These are phyloP conservation scores for Pipa parva DNA, from an alignment of 2,113 vertebrate genomes.

Conservation along the genomic window DNA sequence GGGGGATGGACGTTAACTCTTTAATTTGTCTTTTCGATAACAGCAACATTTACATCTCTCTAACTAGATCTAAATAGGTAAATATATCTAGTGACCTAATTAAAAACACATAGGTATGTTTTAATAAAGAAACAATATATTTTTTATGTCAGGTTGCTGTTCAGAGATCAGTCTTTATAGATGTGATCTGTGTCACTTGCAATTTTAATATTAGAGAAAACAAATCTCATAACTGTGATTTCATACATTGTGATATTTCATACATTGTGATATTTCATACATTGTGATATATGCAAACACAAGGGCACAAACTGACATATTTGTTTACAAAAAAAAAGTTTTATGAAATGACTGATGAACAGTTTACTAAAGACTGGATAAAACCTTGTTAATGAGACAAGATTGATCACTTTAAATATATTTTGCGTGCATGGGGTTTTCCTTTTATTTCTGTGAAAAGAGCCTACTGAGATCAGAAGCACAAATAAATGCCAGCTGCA, in stretches of 20 bases:
- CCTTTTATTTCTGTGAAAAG: neutral
- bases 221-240: too few species aligned
- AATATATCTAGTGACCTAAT: slow-evolving; percentile 25
- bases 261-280: too few species aligned
- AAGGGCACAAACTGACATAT: neutral
- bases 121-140: neutral
- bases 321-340: slow-evolving; percentile 6
- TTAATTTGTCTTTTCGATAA: slow-evolving; percentile 4
- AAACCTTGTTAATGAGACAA: slow-evolving; percentile 6
- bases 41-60: slow-evolving; percentile 15
- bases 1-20: slow-evolving; percentile 19
- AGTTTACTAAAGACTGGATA: neutral
- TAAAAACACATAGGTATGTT: slow-evolving; percentile 27
- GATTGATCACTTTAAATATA: slow-evolving; percentile 20
- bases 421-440: slow-evolving; percentile 8
- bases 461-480: slow-evolving; percentile 28
- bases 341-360: too few species aligned
- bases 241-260: too few species aligned
- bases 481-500: slow-evolving; percentile 12
- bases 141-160: too few species aligned
- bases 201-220: too few species aligned
- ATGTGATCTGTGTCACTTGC: too few species aligned
- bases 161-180: too few species aligned
- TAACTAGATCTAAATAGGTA: slow-evolving; percentile 1
- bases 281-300: too few species aligned